Base-by-base conservation (phyloP, 2,888 invertebrate genomes). In the Meiosimyza platycephala region DNA sequence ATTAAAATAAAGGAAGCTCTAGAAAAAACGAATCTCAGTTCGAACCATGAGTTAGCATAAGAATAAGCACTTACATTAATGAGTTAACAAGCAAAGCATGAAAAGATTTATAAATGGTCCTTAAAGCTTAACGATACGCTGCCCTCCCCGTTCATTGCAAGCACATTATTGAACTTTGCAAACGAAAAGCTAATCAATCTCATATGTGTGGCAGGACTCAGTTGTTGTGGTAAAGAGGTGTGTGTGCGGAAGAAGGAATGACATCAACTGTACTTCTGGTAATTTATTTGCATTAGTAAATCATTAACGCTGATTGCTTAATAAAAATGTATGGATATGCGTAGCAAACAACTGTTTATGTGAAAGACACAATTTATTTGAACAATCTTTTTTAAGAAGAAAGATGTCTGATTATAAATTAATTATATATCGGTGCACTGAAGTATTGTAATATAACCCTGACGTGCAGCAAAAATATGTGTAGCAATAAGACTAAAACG, bases 21-120 rank as follows among this genome's bases (percentile, higher is more conserved):
- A 15, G n/a, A 55, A 55, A 22, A 18, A 55, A 62, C 15, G 12
- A 63, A 63, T 63, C 6, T 47, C 63, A 47, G 12, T 48, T 63
- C 11, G 15, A 16, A 9, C 47, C 33, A 9, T 40, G 16, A 15
- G 33, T 62, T 40, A n/a, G 40, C 28, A 60, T 16, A 63, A n/a
- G 63, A 47, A 63, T 48, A 63, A 47, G 48, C 63, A 63, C 63
- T 63, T 63, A 40, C 47, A 47, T n/a, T 48, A 48, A 63, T 63
- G 47, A 63, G 47, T 62, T 62, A 16, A n/a, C 15, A 47, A 1
- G 16, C 16, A 62, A 40, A 9, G 48, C 16, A n/a, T 40, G 40
- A 6, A 47, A 18, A n/a, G 16, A 62, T 62, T 62, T 47, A 62
- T 62, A 40, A 62, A 47, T 11, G 40, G 11, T 62, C 62, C 62